Conservation (phyloP, 2,888 invertebrate genomes). For the Malacosoma neustria region DNA sequence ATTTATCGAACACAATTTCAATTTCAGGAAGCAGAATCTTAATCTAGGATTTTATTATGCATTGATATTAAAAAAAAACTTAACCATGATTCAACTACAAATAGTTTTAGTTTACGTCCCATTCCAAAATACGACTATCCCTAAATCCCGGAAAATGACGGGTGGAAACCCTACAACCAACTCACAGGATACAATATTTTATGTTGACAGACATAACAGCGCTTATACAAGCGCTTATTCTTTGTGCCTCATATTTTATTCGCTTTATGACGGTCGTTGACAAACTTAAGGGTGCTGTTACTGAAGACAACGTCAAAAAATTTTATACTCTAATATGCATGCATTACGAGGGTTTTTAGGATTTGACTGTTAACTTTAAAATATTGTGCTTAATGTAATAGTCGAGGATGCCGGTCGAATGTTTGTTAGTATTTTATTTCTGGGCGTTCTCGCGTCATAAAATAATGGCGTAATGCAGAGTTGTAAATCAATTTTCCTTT, state of each 20-base stretch:
- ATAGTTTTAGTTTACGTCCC: not conserved
- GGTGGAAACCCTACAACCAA: conserved; percentile 3
- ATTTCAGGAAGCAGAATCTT: no score
- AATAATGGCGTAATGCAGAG: conserved; percentile 71
- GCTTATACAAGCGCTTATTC: conserved; percentile 73
- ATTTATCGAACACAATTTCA: no score
- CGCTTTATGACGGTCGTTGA: conserved; percentile 67
- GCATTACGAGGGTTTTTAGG: conserved; percentile 3
- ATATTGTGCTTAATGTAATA: conserved; percentile 50
- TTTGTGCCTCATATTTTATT: conserved; percentile 74
- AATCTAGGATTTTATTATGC: no score
- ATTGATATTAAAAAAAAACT: no score
- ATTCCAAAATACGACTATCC: not conserved
- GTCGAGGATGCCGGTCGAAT: conserved; percentile 71
- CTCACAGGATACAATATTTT: conserved; percentile 71
- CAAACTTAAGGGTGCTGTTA: conserved; percentile 19
- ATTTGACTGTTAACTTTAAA: conserved; percentile 2
- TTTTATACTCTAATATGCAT: conserved; percentile 22
- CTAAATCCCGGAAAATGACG: not conserved
- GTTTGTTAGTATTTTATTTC: conserved; percentile 74
- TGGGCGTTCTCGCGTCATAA: conserved; percentile 71
- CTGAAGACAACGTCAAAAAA: conserved; percentile 13
- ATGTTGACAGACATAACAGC: conserved; percentile 73
- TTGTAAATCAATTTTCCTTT: conserved; percentile 70
- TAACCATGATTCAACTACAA: not conserved